Conservation (phyloP, 2,797 vertebrate genomes). For the Gila robusta region DNA sequence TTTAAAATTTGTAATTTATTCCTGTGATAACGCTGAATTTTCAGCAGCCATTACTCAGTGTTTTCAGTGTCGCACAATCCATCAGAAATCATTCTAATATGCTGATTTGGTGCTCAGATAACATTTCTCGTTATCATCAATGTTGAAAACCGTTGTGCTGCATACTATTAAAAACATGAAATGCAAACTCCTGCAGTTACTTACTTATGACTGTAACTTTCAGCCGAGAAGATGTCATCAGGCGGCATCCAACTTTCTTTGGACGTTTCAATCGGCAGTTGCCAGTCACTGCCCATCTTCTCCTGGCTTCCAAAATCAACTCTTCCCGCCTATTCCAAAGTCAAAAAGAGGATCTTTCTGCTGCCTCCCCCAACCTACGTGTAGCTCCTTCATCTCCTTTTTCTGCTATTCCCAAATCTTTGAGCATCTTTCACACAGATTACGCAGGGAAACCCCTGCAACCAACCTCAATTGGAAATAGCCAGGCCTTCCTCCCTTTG, state of each 20-base stretch:
- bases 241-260: neutral
- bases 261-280: neutral
- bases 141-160: neutral
- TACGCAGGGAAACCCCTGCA: conserved; percentile 9
- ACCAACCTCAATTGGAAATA: neutral
- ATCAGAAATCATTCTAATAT: neutral
- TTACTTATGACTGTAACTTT: neutral
- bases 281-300: conserved; percentile 3
- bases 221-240: neutral
- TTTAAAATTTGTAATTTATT: neutral
- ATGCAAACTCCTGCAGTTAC: neutral
- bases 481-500: neutral
- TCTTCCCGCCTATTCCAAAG: neutral
- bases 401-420: neutral
- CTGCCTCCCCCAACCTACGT: neutral
- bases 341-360: neutral
- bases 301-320: conserved; percentile 19
- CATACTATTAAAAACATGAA: neutral
- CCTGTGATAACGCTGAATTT: neutral
- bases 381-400: neutral
- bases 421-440: neutral
- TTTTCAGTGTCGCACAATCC: neutral
- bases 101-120: neutral
- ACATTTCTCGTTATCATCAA: neutral
- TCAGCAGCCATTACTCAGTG: neutral